Percentiles rank a stretch among this genome's conserved stretches.
phyloP scores from a whole-genome alignment of 2,888 invertebrate species.

The Mylabris sibirica region DNA sequence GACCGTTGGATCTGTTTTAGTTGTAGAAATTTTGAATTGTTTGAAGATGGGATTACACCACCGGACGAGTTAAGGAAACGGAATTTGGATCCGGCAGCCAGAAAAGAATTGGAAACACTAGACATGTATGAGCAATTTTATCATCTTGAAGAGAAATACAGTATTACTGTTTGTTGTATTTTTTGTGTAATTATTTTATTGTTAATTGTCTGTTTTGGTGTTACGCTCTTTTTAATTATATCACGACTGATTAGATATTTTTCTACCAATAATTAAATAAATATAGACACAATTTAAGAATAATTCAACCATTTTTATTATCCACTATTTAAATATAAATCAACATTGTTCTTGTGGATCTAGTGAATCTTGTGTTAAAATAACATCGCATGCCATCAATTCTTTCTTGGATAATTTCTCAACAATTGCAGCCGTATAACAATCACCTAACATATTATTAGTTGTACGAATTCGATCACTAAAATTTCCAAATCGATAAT shows the following conservation, averaged over 20 bases:
- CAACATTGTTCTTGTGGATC: background rate
- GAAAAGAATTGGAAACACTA: background rate
- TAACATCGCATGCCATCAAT: slow-evolving; percentile 77
- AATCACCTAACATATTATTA: slow-evolving; percentile 88
- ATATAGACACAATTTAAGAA: background rate
- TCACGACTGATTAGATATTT: background rate
- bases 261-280: background rate
- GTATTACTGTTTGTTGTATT: background rate
- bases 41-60: background rate
- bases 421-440: slow-evolving; percentile 86
- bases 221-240: background rate
- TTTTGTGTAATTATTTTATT: background rate
- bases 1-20: background rate
- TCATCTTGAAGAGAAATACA: background rate
- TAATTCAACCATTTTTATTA: background rate
- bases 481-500: no score
- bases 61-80: background rate
- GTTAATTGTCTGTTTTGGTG: background rate
- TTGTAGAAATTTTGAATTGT: background rate
- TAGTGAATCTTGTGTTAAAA: slow-evolving; percentile 65
- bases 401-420: slow-evolving; percentile 84
- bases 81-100: background rate
- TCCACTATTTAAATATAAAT: background rate
- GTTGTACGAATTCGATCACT: slow-evolving; percentile 88
- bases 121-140: background rate